phyloP scores from a whole-genome alignment of 2,797 vertebrate species.

The Pampus argenteus region DNA sequence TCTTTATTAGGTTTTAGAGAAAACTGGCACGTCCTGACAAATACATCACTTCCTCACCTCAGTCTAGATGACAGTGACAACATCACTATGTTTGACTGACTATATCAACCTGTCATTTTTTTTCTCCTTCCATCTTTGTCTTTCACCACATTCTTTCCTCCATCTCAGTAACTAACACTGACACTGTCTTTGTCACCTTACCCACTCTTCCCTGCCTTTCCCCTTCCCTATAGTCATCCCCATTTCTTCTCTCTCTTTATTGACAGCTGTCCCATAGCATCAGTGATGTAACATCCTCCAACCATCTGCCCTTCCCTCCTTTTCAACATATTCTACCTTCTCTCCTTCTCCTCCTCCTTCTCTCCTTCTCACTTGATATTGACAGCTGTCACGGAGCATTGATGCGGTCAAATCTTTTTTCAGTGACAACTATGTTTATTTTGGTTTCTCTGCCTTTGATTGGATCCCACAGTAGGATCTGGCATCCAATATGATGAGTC shows the following conservation, averaged over 20 bases:
- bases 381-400: conserved; percentile 63
- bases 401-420: conserved; percentile 30
- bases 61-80: conserved; percentile 42
- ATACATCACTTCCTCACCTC: conserved; percentile 45
- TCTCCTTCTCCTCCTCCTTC: conserved; percentile 21
- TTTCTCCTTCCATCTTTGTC: conserved; percentile 32
- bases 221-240: conserved; percentile 40
- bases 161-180: conserved; percentile 49
- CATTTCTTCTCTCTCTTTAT: conserved; percentile 49
- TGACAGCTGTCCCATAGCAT: conserved; percentile 71
- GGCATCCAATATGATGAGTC: conserved; percentile 50
- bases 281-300: conserved; percentile 45
- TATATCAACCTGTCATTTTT: conserved; percentile 56
- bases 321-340: conserved; percentile 26
- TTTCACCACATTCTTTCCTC: conserved; percentile 19
- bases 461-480: conserved; percentile 42
- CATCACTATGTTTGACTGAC: conserved; percentile 50
- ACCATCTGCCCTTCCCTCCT: conserved; percentile 40
- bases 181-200: conserved; percentile 44
- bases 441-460: conserved; percentile 52
- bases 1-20: no score
- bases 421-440: conserved; percentile 58
- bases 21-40: conserved; percentile 29
- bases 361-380: conserved; percentile 43
- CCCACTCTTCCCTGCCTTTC: conserved; percentile 2